phyloP scores from a whole-genome alignment of 1,140 invertebrate genomes.

The Drosophila mayri region DNA sequence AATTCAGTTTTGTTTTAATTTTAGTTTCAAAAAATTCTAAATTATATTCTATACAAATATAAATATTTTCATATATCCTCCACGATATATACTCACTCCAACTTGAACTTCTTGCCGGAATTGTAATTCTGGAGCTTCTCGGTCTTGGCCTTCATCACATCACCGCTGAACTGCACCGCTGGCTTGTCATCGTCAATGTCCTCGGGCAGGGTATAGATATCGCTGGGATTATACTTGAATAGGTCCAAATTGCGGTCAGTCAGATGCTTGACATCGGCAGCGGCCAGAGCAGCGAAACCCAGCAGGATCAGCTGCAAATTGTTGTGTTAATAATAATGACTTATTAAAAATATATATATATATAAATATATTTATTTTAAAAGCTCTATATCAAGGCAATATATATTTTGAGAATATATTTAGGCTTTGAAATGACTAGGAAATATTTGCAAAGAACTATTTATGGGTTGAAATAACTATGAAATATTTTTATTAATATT shows the following conservation, averaged over 20 bases:
- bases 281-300: slow-evolving; percentile 62
- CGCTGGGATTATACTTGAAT: slow-evolving; percentile 82
- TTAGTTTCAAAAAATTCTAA: too few species aligned
- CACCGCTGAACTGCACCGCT: slow-evolving; percentile 72
- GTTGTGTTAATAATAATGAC: not conserved
- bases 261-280: slow-evolving; percentile 76
- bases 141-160: slow-evolving; percentile 82
- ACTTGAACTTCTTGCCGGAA: slow-evolving; percentile 80
- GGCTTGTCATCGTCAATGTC: slow-evolving; percentile 84
- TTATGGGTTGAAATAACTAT: too few species aligned
- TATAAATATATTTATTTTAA: not conserved
- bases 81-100: slow-evolving; percentile 64
- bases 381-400: too few species aligned
- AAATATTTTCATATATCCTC: too few species aligned
- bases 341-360: not conserved
- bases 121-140: slow-evolving; percentile 75
- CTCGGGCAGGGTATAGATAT: slow-evolving; percentile 80
- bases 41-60: too few species aligned
- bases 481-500: too few species aligned
- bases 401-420: too few species aligned
- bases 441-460: too few species aligned
- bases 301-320: slow-evolving; percentile 60
- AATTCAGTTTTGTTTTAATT: too few species aligned
- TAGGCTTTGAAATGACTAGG: too few species aligned
- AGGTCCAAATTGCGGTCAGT: slow-evolving; percentile 78